These are phyloP conservation scores for Rambutsinella grinnellia DNA, from an alignment of 2,888 invertebrate genomes.

Conservation along the genomic window DNA sequence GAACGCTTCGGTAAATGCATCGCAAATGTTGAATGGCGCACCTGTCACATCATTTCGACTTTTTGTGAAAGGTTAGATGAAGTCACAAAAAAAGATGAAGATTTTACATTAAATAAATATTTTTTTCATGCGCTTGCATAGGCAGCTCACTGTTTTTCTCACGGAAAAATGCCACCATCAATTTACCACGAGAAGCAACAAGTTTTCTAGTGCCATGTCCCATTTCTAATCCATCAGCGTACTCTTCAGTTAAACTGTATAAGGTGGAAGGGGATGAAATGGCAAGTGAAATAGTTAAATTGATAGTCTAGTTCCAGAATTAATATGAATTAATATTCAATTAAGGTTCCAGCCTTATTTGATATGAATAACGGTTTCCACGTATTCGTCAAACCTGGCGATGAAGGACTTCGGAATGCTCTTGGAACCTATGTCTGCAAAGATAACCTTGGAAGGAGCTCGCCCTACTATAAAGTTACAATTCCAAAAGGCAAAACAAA, in stretches of 20 bases:
- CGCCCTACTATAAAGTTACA: constrained; percentile 28
- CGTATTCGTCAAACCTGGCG: constrained; percentile 26
- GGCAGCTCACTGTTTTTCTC: constrained; percentile 47
- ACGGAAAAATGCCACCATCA: constrained; percentile 26
- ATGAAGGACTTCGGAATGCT: constrained; percentile 23
- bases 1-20: constrained; percentile 47
- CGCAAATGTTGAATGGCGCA: constrained; percentile 25
- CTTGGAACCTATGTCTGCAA: constrained; percentile 49
- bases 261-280: constrained; percentile 28
- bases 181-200: constrained; percentile 19
- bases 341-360: constrained; percentile 33
- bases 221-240: constrained; percentile 42
- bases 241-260: constrained; percentile 44
- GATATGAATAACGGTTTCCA: constrained; percentile 51
- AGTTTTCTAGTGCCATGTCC: constrained; percentile 53
- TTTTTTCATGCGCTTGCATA: constrained; percentile 1
- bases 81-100: background rate
- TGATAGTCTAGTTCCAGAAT: background rate
- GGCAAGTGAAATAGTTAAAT: constrained; percentile 9
- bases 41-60: constrained; percentile 37
- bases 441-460: constrained; percentile 36
- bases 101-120: too few relatives aligned
- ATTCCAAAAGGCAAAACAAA: constrained; percentile 48
- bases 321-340: background rate
- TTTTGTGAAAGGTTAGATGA: constrained; percentile 45